These are phyloP conservation scores for Sciurus niger DNA, from an alignment of 2,113 vertebrate species.

Conservation along the genomic window DNA sequence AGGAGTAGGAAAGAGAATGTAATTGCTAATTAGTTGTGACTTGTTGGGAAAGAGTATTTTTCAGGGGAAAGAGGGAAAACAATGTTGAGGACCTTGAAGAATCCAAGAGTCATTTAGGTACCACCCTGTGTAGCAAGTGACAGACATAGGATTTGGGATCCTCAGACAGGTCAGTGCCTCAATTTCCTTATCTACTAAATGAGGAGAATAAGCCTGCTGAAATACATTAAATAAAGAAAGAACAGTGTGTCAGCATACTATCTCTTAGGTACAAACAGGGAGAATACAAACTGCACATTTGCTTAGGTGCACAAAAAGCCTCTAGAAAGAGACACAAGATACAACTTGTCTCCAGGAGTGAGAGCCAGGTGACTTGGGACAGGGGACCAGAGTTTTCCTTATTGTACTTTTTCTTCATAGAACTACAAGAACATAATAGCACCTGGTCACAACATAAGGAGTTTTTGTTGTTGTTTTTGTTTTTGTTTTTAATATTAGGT, in stretches of 20 bases:
- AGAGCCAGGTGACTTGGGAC: background rate
- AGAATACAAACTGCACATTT: background rate
- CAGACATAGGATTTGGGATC: background rate
- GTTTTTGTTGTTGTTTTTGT: background rate
- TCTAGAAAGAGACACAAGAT: background rate
- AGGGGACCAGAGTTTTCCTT: background rate
- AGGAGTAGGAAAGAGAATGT: background rate
- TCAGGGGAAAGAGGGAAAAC: background rate
- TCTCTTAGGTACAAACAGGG: background rate
- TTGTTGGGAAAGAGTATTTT: background rate
- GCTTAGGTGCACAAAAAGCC: background rate
- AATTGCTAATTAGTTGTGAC: conserved; percentile 31
- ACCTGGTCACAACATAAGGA: background rate
- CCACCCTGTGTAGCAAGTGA: background rate
- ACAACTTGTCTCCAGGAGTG: background rate
- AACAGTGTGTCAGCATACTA: background rate
- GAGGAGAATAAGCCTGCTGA: background rate
- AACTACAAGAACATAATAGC: background rate
- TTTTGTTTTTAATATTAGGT: too few species aligned
- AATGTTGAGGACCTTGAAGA: background rate
- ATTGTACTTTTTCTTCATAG: background rate
- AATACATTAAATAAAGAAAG: background rate
- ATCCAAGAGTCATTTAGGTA: background rate
- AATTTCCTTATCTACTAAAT: background rate
- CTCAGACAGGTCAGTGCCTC: background rate